Conservation (phyloP, 1,140 invertebrate genomes). For the Tachypleus tridentatus region DNA sequence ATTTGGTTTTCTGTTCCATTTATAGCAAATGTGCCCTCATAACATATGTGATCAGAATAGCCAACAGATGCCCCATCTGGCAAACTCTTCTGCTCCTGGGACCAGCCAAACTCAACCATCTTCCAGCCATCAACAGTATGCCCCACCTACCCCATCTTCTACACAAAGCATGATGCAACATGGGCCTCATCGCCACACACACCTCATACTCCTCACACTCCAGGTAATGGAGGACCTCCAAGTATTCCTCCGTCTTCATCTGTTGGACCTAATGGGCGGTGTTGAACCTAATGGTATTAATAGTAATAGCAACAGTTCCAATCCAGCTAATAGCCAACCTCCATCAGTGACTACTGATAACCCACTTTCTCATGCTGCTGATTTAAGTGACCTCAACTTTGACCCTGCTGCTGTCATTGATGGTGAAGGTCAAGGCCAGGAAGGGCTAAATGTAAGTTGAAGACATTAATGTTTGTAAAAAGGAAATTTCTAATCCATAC, state of each 20-base stretch:
- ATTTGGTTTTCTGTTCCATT: neutral
- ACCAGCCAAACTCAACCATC: constrained; percentile 6
- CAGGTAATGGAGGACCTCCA: constrained; percentile 46
- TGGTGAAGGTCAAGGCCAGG: constrained; percentile 73
- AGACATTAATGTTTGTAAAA: too few relatives aligned
- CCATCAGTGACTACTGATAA: constrained; percentile 25
- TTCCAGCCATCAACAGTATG: constrained; percentile 14
- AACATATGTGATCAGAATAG: constrained; percentile 17
- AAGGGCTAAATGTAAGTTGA: constrained; percentile 75
- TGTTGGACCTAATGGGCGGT: constrained; percentile 24
- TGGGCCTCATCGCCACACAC: constrained; percentile 66
- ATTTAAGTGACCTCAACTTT: constrained; percentile 81
- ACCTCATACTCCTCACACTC: constrained; percentile 48
- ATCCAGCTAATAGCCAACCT: constrained; percentile 28
- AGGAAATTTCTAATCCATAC: too few relatives aligned
- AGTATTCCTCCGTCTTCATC: constrained; percentile 50
- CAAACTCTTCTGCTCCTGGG: neutral
- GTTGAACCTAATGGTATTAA: constrained; percentile 23
- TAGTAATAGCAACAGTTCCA: constrained; percentile 25
- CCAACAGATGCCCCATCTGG: neutral
- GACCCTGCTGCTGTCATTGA: constrained; percentile 82
- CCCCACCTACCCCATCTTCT: constrained; percentile 11
- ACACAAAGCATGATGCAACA: constrained; percentile 34
- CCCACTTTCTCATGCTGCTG: constrained; percentile 37
- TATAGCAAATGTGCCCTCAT: constrained; percentile 22